Evolutionary conservation across 1,140 invertebrate genomes (phyloP).

Genomic region (Magallana gigas): DNA sequence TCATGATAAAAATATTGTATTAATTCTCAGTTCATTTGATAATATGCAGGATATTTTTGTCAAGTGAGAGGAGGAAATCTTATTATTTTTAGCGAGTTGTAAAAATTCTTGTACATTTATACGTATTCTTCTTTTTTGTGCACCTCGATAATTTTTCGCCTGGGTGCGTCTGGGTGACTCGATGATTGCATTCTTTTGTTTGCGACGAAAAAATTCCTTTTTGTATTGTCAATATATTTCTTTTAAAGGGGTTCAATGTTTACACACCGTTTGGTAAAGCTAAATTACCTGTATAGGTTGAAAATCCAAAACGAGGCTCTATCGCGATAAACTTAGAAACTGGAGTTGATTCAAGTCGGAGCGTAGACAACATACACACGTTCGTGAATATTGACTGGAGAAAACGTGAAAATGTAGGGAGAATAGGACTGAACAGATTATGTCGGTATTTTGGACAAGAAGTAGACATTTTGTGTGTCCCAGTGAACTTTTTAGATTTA

Average conservation of each 20-base stretch:
- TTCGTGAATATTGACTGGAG: not conserved
- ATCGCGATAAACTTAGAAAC: conserved; percentile 36
- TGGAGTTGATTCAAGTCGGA: conserved; percentile 29
- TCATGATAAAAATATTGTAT: too few relatives aligned
- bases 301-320: conserved; percentile 31
- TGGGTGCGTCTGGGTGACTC: not conserved
- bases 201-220: conserved; percentile 12
- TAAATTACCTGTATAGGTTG: conserved; percentile 29
- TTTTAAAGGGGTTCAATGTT: conserved; percentile 17
- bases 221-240: not conserved
- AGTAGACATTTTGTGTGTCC: not conserved
- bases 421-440: not conserved
- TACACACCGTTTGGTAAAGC: conserved; percentile 22
- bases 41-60: too few relatives aligned
- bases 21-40: too few relatives aligned
- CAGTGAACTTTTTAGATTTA: not conserved
- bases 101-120: too few relatives aligned
- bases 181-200: conserved; percentile 36
- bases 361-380: conserved; percentile 4
- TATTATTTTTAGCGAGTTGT: too few relatives aligned
- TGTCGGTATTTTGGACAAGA: conserved; percentile 1
- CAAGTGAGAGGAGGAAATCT: too few relatives aligned
- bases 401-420: conserved; percentile 12
- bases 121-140: too few relatives aligned
- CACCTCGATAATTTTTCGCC: not conserved